Evolutionary conservation across 2,113 vertebrate genomes (phyloP).

Genomic region (Ardeotis arabs): DNA sequence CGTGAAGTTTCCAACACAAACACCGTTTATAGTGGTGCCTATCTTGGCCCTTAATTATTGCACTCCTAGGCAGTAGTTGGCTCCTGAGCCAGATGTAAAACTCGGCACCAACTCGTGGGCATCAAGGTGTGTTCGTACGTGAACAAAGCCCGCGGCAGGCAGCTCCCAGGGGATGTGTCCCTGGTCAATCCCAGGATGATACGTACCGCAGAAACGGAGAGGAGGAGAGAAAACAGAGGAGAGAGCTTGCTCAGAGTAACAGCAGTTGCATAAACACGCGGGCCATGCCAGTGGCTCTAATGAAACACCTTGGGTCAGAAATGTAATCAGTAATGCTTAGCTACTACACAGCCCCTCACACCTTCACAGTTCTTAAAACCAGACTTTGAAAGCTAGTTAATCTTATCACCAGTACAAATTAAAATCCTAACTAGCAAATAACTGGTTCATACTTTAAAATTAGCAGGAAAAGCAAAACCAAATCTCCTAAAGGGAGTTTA

Average conservation of each 20-base stretch:
- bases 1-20: background rate
- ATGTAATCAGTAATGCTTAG: background rate
- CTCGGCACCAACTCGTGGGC: background rate
- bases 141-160: background rate
- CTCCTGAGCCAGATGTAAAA: background rate
- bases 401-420: background rate
- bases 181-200: background rate
- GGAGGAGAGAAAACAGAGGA: background rate
- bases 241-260: background rate
- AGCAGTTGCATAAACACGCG: background rate
- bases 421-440: background rate
- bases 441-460: background rate
- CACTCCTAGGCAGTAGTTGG: background rate
- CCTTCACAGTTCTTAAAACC: background rate
- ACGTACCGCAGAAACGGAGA: accelerated
- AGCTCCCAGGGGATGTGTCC: background rate
- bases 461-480: background rate
- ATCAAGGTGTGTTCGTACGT: background rate
- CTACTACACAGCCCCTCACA: background rate
- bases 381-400: background rate
- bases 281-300: background rate
- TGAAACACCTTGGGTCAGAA: background rate
- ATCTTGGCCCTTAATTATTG: background rate
- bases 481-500: background rate
- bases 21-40: background rate